A percentile compares a stretch with the other conserved stretches of the same genome.
Conservation (phyloP, 1,140 invertebrate genomes). For the Tachypleus tridentatus region DNA sequence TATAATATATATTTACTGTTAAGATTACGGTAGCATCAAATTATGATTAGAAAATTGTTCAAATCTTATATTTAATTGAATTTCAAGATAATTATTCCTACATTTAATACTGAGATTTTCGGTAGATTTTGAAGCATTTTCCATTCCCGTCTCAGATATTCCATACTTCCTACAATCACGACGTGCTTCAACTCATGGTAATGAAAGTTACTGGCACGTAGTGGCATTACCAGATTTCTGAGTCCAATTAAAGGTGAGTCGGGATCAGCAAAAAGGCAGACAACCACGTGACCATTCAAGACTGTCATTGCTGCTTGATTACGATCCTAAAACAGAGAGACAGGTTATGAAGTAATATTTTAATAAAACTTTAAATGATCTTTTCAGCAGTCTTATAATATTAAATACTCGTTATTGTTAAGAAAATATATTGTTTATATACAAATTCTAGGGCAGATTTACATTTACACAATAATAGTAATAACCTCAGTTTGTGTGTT, state of each 20-base stretch:
- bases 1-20: too few relatives aligned
- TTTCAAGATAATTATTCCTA: constrained; percentile 40
- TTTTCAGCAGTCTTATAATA: too few relatives aligned
- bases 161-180: constrained; percentile 96
- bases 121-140: constrained; percentile 99
- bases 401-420: too few relatives aligned
- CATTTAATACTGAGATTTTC: constrained; percentile 97
- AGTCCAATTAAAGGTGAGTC: constrained; percentile 93
- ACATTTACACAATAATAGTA: too few relatives aligned
- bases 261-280: constrained; percentile 96
- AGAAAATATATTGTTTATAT: too few relatives aligned
- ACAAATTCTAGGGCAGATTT: too few relatives aligned
- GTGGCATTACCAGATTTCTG: constrained; percentile 90
- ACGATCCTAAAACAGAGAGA: constrained; percentile 59
- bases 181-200: constrained; percentile 99
- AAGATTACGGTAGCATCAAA: too few relatives aligned
- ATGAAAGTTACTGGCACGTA: constrained; percentile 97
- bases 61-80: constrained; percentile 7
- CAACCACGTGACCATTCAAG: constrained; percentile 94
- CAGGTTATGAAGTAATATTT: too few relatives aligned
- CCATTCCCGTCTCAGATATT: constrained; percentile 92
- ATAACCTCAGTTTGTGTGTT: too few relatives aligned
- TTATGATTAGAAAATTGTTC: too few relatives aligned
- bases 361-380: too few relatives aligned
- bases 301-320: constrained; percentile 99